Base-by-base conservation (phyloP, 2,797 vertebrate genomes). In the Sitta carolinensis region DNA sequence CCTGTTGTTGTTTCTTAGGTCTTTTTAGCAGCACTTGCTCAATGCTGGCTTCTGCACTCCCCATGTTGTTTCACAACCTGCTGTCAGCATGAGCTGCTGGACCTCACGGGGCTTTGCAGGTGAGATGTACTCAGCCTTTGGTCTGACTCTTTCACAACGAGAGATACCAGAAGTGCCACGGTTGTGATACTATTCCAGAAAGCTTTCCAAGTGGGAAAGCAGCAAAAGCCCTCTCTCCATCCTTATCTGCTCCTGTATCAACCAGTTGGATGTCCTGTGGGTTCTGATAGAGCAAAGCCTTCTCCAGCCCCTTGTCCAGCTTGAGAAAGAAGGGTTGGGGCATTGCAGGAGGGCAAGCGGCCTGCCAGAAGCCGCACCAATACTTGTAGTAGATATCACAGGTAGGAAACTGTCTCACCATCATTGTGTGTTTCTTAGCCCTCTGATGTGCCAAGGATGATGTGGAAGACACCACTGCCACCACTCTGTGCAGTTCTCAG, bases 351-450 rank as follows among this genome's bases (percentile, higher is more conserved):
- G 66, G 36, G 40, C 43, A 57, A 69, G 34, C 42, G 76, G 70
- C 40, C 7, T 85, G 43, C 58, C 58, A 38, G 68, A 72, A 59
- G 47, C 43, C 40, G 23, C 32, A n/a, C 26, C 19, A 25, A 14
- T 2, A 6, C 9, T 10, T 1, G 2, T 38, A 45, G 26, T 30
- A 40, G 6, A 0, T 50, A 14, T 4, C n/a, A 77, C 8, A 26
- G 42, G 12, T 32, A 42, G 83, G 22, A 70, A 64, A 63, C 19
- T 43, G 25, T 57, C 36, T 77, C 22, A 11, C 36, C 10, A 2
- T 81, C 84, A 48, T 11, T 22, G 10, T 57, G n/a, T 48, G 14
- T 34, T 77, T 78, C 29, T 55, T 29, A 25, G n/a, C 34, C 16
- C 52, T 40, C 51, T 82, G 50, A 45, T 45, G 7, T 79, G 58